Conservation (phyloP, 2,797 vertebrate species). For the Sparidentex hasta region DNA sequence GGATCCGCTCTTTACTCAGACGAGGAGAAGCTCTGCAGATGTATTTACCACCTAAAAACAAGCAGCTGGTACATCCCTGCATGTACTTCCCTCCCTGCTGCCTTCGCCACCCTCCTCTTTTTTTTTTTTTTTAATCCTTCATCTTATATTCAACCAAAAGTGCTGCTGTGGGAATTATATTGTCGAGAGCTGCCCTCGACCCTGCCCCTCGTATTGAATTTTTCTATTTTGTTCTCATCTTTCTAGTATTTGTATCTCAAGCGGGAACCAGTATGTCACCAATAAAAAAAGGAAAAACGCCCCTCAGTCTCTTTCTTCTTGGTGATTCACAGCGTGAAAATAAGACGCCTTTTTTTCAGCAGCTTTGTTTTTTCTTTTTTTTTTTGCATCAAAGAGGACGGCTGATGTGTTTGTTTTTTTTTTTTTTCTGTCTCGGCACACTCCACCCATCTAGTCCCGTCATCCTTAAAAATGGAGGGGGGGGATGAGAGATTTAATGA, state of each 20-base stretch:
- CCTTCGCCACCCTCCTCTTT: not conserved
- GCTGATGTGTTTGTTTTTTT: conserved; percentile 62
- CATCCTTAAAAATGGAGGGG: conserved; percentile 52
- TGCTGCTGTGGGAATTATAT: conserved; percentile 30
- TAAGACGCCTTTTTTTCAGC: conserved; percentile 30
- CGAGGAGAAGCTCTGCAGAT: not conserved
- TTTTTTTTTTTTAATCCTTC: conserved; percentile 11
- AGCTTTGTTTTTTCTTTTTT: conserved; percentile 44
- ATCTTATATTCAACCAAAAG: conserved; percentile 37
- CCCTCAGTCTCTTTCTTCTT: conserved; percentile 31
- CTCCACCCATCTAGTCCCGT: conserved; percentile 48
- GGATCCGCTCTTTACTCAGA: not conserved
- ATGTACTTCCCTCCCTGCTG: not conserved
- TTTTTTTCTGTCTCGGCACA: conserved; percentile 15
- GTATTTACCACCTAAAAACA: conserved; percentile 20
- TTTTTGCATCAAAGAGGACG: conserved; percentile 57
- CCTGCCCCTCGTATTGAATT: conserved; percentile 5
- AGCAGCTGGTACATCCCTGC: conserved; percentile 4
- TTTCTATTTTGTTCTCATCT: conserved; percentile 30
- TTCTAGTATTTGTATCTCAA: conserved; percentile 47
- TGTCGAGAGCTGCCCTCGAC: conserved; percentile 25
- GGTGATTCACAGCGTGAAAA: conserved; percentile 34
- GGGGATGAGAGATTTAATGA: conserved; percentile 61
- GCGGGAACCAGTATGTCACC: conserved; percentile 28
- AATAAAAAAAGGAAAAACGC: conserved; percentile 24